Base-by-base conservation (phyloP, 2,888 invertebrate species). In the Bedellia somnulentella region DNA sequence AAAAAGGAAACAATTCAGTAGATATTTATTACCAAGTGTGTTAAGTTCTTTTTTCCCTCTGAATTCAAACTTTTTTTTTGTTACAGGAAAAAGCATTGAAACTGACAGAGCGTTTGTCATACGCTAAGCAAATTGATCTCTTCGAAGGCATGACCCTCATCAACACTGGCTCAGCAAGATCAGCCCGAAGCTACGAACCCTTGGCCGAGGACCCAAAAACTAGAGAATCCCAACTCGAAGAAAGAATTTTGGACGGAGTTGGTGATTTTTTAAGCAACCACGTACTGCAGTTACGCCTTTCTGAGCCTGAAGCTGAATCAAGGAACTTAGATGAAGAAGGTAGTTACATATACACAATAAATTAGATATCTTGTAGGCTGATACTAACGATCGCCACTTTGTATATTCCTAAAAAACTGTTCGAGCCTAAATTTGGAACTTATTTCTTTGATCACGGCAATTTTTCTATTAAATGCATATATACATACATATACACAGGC, bases 1-100 rank as follows among this genome's bases (percentile, higher is more conserved):
- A n/a, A n/a, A n/a, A n/a, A n/a, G n/a, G n/a, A n/a, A n/a, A n/a
- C n/a, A n/a, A n/a, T n/a, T n/a, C n/a, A n/a, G n/a, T n/a, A n/a
- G n/a, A n/a, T n/a, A n/a, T n/a, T n/a, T n/a, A n/a, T n/a, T n/a
- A n/a, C n/a, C n/a, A n/a, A n/a, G n/a, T n/a, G n/a, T n/a, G n/a
- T n/a, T n/a, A n/a, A n/a, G n/a, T n/a, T n/a, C n/a, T n/a, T n/a
- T n/a, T n/a, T n/a, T n/a, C n/a, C n/a, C n/a, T n/a, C n/a, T n/a
- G n/a, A n/a, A n/a, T n/a, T n/a, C n/a, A n/a, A n/a, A n/a, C n/a
- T n/a, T n/a, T n/a, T n/a, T 30, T 22, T 22, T 11, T 10, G 29
- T 46, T 52, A 30, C 66, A 81, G 81, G 81, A 81, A 76, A 70
- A 81, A 43, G 81, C 82, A 5, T 49, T 81, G 13, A 79, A 78